These are phyloP conservation scores for Ashinkailepas kermadecensis DNA, from an alignment of 2,888 invertebrate species.

Conservation along the genomic window DNA sequence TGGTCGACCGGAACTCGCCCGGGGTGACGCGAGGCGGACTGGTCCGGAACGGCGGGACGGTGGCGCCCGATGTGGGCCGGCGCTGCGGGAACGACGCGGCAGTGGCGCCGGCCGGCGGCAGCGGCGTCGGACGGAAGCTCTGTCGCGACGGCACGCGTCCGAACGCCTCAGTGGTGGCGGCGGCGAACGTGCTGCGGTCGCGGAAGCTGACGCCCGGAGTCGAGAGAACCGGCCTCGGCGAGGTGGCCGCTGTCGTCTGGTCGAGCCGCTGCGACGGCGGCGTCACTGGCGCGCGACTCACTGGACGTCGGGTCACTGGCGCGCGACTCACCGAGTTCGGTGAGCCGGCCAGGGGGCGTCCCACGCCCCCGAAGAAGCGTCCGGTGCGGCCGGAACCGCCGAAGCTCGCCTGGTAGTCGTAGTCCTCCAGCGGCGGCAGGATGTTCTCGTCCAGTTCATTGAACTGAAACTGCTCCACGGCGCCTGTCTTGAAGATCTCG, in stretches of 20 bases:
- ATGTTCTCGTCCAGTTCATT: background rate
- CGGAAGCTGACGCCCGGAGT: background rate
- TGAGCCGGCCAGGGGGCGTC: no score
- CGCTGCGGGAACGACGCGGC: background rate
- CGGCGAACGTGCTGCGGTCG: background rate
- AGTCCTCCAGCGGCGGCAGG: conserved; percentile 3
- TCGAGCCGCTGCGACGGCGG: background rate
- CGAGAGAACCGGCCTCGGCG: background rate
- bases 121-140: background rate
- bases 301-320: background rate
- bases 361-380: background rate
- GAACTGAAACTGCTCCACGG: background rate
- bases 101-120: background rate
- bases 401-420: background rate
- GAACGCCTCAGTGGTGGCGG: background rate
- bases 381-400: background rate
- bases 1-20: background rate
- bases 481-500: conserved; percentile 21
- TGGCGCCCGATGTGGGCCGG: background rate
- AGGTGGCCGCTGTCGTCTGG: conserved; percentile 10
- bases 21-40: background rate
- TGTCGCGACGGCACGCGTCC: background rate
- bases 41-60: background rate
- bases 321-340: background rate
- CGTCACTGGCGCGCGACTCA: no score